phyloP scores from a whole-genome alignment of 2,888 invertebrate species.

The Lycophotia porphyrea region DNA sequence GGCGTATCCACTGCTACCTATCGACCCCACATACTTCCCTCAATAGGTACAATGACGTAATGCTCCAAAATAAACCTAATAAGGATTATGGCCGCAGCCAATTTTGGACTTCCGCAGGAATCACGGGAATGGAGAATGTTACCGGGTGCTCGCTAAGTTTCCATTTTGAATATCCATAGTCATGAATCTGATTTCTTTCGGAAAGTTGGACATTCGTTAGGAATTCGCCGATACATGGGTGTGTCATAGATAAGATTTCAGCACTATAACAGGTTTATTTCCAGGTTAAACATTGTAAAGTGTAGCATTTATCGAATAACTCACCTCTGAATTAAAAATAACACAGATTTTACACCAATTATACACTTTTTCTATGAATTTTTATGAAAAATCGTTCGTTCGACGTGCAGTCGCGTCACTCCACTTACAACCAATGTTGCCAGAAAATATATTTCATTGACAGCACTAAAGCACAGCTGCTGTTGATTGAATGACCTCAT shows the following conservation, averaged over 20 bases:
- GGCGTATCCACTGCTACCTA: constrained; percentile 67
- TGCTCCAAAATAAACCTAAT: constrained; percentile 89
- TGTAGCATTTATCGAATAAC: constrained; percentile 44
- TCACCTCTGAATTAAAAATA: constrained; percentile 73
- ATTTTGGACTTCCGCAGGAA: constrained; percentile 75
- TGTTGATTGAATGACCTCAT: constrained; percentile 37
- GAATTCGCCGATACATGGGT: constrained; percentile 84
- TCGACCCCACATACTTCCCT: constrained; percentile 74
- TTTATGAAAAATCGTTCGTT: constrained; percentile 82
- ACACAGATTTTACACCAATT: constrained; percentile 65
- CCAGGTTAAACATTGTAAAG: neutral
- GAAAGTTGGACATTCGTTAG: constrained; percentile 66
- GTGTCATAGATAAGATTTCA: constrained; percentile 81
- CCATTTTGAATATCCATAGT: constrained; percentile 54
- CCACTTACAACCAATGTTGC: constrained; percentile 72
- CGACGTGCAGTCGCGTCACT: constrained; percentile 82
- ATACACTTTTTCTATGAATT: constrained; percentile 71
- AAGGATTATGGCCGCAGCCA: constrained; percentile 78
- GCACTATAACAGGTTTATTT: constrained; percentile 6
- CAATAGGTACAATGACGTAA: constrained; percentile 86
- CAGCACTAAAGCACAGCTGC: constrained; percentile 43
- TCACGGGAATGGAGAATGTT: constrained; percentile 34
- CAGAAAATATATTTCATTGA: constrained; percentile 49
- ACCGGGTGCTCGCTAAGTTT: constrained; percentile 29
- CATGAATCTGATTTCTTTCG: constrained; percentile 55